Conservation (phyloP, 2,113 vertebrate genomes). For the Meleagris gallopavo region DNA sequence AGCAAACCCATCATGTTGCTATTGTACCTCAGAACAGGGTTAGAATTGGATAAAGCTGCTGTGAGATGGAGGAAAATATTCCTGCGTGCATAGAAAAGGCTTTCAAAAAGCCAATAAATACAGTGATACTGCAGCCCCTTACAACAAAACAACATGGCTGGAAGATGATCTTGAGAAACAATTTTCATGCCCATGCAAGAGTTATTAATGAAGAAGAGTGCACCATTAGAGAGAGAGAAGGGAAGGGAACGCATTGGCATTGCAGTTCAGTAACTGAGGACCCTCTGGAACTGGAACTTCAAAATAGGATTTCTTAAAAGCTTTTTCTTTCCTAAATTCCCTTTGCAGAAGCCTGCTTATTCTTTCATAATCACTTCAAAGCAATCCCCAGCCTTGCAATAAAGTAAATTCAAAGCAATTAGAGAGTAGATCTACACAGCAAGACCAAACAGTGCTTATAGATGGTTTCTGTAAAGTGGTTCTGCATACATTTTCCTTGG, state of each 20-base stretch:
- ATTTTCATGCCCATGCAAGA: slow-evolving; percentile 51
- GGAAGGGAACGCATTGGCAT: not conserved
- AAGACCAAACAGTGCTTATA: slow-evolving; percentile 66
- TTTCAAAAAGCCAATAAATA: slow-evolving; percentile 51
- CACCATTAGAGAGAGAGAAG: not conserved
- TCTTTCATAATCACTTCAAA: slow-evolving; percentile 78
- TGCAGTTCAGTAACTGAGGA: slow-evolving; percentile 7
- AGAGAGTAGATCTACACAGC: slow-evolving; percentile 65
- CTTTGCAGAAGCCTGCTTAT: slow-evolving; percentile 69
- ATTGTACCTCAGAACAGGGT: slow-evolving; percentile 13
- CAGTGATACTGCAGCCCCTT: not conserved
- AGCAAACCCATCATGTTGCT: slow-evolving; percentile 5
- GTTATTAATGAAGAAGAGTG: not conserved
- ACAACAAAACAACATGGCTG: slow-evolving; percentile 19
- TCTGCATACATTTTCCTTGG: slow-evolving; percentile 64
- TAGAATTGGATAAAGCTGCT: slow-evolving; percentile 39
- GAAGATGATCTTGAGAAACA: slow-evolving; percentile 30
- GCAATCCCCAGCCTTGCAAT: slow-evolving; percentile 75
- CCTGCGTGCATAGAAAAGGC: not conserved
- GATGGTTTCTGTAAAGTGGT: slow-evolving; percentile 58
- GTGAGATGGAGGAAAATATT: slow-evolving; percentile 29
- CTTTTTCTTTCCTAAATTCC: slow-evolving; percentile 63
- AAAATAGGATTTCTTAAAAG: slow-evolving; percentile 69
- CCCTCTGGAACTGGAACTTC: slow-evolving; percentile 43
- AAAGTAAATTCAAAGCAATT: slow-evolving; percentile 80